Base-by-base conservation (phyloP, 2,797 vertebrate genomes). In the Okamejei kenojei region DNA sequence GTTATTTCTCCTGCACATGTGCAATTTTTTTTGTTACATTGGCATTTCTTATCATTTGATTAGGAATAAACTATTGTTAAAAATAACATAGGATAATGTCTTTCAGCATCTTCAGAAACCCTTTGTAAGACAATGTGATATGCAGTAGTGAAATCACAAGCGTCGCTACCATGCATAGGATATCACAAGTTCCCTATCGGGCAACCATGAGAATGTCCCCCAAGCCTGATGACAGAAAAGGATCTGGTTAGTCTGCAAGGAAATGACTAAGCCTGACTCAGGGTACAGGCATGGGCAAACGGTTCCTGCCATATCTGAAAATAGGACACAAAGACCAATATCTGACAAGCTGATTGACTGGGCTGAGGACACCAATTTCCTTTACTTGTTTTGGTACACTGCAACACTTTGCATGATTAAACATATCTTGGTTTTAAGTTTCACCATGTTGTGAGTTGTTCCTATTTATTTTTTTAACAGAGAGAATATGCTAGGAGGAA, bases 141-240 rank as follows among this genome's bases (percentile, higher is more conserved):
- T 92, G 45, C 38, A 92, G 68, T 13, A 11, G 58, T 92, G 26
- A 92, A 92, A 76, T 76, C 38, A 29, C 26, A 54, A 45, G 23
- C 26, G 38, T 26, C 32, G 2, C 38, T 26, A 58, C 94, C 94
- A 94, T 90, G 94, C 93, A 94, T 95, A 95, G 94, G 95, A 95
- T 94, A 94, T 94, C 38, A 74, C 71, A 76, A 29, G 71, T 92
- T 54, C 38, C 76, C 71, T n/a, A 93, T n/a, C 1, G 32, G 76
- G 54, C 61, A 93, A n/a, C 88, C 73, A 91, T 80, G 86, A 15
- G 93, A 93, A 93, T 63, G 73, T 74, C 84, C 82, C 74, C n/a
- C 6, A 81, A 35, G 80, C 93, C 90, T 93, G 96, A 95, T 96
- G 96, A 96, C 93, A 94, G 96, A 97, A 94, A 94, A 96, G 96